Evolutionary conservation across 2,113 vertebrate species (phyloP), one percentile per base, ranked within the genome.

Genomic region (Xiphias gladius): DNA sequence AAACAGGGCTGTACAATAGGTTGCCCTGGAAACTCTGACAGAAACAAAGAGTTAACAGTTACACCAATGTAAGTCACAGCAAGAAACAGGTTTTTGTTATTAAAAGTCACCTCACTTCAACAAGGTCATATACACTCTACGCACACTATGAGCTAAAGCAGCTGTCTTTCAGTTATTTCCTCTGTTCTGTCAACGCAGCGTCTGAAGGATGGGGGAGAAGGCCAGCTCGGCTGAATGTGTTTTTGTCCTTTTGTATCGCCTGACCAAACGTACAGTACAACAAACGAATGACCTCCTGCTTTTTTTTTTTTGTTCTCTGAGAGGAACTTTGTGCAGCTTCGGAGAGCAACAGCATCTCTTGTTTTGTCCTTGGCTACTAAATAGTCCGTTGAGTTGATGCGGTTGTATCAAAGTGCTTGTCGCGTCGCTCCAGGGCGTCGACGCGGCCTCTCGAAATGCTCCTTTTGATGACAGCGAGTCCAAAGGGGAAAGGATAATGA

Each of bases 1-100:
- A 90, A 89, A 94, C 77, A 63, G 88, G 89, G 86, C 87, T 61
- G 89, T 71, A 85, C 84, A 41, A 52, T 37, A 69, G 85, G 63
- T 76, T 19, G 48, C 85, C 91, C 88, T 76, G 73, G 76, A 73
- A 84, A 94, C 89, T 86, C 83, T 14, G 82, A 94, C 90, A 24
- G 68, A 91, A 94, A 93, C 72, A 76, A 89, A 95, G 94, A 95
- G 95, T 96, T 92, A 95, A 97, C 96, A 94, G 94, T 95, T 95
- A 96, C 96, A 97, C 95, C 95, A 95, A 97, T 96, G 93, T 95
- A 96, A 97, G 94, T 96, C 96, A 98, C 96, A 97, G 95, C 95
- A 96, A 96, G 95, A 96, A 97, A 98, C 96, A 96, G 84, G 63
- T 76, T 91, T 78, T 86, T 88, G 67, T 90, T 85, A 63, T 92